phyloP scores from a whole-genome alignment of 2,113 vertebrate species.

The Rhadina sibilatrix region DNA sequence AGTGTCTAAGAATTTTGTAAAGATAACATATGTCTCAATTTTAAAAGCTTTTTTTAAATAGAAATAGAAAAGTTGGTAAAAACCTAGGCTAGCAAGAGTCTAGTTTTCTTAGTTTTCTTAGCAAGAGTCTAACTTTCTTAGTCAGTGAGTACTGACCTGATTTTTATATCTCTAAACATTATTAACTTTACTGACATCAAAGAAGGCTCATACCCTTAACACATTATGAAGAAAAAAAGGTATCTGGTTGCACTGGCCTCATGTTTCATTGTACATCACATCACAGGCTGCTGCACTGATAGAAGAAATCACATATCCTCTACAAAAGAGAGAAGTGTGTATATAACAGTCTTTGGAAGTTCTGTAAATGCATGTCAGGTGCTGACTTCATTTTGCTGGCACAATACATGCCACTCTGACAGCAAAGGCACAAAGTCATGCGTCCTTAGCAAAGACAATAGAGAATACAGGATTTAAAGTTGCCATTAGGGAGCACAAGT shows the following conservation, averaged over 20 bases:
- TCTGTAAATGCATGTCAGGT: neutral
- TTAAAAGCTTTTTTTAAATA: neutral
- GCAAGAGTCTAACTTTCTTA: neutral
- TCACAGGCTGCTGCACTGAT: constrained; percentile 27
- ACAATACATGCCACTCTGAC: neutral
- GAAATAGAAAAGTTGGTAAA: neutral
- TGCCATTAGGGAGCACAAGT: constrained; percentile 54
- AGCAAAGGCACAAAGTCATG: neutral
- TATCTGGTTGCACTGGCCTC: constrained; percentile 17
- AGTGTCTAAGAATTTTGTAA: neutral
- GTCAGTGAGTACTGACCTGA: neutral
- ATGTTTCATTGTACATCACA: constrained; percentile 45
- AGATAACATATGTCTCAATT: neutral
- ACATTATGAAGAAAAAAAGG: neutral
- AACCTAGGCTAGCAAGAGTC: neutral
- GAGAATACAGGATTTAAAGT: constrained; percentile 33
- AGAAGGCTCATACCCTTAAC: neutral
- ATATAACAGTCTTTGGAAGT: neutral
- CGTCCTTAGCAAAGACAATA: constrained; percentile 34
- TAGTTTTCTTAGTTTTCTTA: too few relatives aligned
- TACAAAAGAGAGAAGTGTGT: neutral
- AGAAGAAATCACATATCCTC: neutral
- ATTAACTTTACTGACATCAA: constrained; percentile 26
- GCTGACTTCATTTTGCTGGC: neutral
- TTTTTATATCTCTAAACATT: constrained; percentile 28